These are phyloP conservation scores for Channa maculata DNA, from an alignment of 2,113 vertebrate species.

Conservation along the genomic window DNA sequence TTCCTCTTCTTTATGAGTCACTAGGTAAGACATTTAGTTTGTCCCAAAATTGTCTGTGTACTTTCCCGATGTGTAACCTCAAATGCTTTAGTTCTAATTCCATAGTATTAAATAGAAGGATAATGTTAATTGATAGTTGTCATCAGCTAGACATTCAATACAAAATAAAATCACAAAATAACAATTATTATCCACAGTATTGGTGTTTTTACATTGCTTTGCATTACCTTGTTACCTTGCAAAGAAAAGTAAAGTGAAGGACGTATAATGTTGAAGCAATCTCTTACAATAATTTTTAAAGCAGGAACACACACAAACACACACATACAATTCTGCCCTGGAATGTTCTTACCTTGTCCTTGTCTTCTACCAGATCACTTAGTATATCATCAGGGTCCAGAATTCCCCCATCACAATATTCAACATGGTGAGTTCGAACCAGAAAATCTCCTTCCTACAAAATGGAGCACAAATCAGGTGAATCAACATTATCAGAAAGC, in stretches of 20 bases:
- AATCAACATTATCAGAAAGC: too few species aligned
- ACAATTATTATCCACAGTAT: background rate
- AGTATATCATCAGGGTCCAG: conserved; percentile 97
- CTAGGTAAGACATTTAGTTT: background rate
- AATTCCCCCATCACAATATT: conserved; percentile 97
- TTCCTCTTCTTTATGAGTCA: background rate
- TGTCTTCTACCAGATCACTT: conserved; percentile 96
- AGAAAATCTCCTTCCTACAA: conserved; percentile 90
- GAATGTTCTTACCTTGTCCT: conserved; percentile 90
- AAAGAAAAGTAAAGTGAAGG: background rate
- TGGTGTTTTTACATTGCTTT: background rate
- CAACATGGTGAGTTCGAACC: conserved; percentile 95
- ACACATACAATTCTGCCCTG: background rate
- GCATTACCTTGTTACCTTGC: too few species aligned
- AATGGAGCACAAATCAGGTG: background rate
- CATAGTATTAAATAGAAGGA: conserved; percentile 6
- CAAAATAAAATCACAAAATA: too few species aligned
- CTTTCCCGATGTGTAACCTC: background rate
- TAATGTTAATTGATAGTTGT: background rate
- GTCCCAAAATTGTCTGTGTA: background rate
- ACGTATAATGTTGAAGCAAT: background rate
- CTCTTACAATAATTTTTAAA: background rate
- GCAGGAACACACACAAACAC: background rate
- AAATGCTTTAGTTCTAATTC: conserved; percentile 6
- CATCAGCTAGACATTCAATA: too few species aligned